These are phyloP conservation scores for Heliothis peltigera DNA, from an alignment of 2,888 invertebrate species.

Conservation along the genomic window DNA sequence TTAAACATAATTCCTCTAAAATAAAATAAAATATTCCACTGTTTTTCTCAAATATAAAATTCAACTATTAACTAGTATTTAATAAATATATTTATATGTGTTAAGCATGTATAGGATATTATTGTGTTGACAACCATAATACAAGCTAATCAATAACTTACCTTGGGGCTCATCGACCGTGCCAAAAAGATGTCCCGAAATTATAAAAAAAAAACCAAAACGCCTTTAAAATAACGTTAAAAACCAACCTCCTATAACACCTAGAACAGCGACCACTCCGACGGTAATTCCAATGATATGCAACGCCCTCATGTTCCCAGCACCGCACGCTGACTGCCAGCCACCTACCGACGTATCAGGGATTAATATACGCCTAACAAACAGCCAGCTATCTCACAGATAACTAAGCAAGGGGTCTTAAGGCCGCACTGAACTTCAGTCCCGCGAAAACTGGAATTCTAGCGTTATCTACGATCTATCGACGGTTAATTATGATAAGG, in stretches of 20 bases:
- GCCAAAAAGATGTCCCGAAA: too few species aligned
- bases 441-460: not conserved
- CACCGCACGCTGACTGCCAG: conserved; percentile 25
- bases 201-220: too few species aligned
- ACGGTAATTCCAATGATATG: conserved; percentile 65
- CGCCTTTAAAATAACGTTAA: not conserved
- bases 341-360: conserved; percentile 26
- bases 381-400: conserved; percentile 20
- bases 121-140: too few species aligned
- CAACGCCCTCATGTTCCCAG: conserved; percentile 66
- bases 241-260: conserved; percentile 73
- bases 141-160: too few species aligned
- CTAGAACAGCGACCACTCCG: conserved; percentile 69
- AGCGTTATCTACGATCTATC: not conserved
- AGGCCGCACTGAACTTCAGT: not conserved
- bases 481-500: conserved; percentile 28
- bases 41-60: too few species aligned
- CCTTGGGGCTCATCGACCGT: too few species aligned
- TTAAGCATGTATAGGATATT: too few species aligned
- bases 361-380: conserved; percentile 19
- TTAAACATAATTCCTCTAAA: too few species aligned
- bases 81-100: too few species aligned
- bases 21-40: too few species aligned
- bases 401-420: conserved; percentile 28
- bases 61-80: too few species aligned